Conservation (phyloP, 1,140 invertebrate genomes). For the Dufourea novaeangliae region DNA sequence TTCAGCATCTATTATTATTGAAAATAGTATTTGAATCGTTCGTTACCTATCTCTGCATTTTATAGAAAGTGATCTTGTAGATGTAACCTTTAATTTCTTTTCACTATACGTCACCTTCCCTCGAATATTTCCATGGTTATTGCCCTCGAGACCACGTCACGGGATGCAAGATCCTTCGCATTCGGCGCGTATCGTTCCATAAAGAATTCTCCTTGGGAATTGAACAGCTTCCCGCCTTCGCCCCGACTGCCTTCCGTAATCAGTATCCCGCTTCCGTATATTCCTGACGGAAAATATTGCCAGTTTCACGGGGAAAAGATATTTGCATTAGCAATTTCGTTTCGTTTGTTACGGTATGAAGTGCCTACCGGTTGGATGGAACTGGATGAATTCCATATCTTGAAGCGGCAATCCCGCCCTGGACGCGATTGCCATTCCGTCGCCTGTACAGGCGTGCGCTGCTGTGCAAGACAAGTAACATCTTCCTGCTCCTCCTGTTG, state of each 20-base stretch:
- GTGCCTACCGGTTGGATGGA: slow-evolving; percentile 91
- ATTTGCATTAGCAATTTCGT: background rate
- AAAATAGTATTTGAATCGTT: too few relatives aligned
- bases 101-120: slow-evolving; percentile 81
- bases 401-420: slow-evolving; percentile 88
- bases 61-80: too few relatives aligned
- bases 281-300: slow-evolving; percentile 79
- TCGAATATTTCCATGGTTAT: slow-evolving; percentile 93
- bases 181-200: slow-evolving; percentile 94
- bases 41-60: too few relatives aligned
- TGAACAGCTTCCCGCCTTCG: slow-evolving; percentile 92
- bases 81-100: background rate
- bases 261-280: slow-evolving; percentile 92
- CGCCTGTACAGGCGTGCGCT: slow-evolving; percentile 93
- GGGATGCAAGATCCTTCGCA: slow-evolving; percentile 92
- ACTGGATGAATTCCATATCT: slow-evolving; percentile 95
- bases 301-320: background rate
- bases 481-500: slow-evolving; percentile 86
- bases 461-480: slow-evolving; percentile 93
- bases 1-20: too few relatives aligned
- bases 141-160: slow-evolving; percentile 91
- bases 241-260: slow-evolving; percentile 92
- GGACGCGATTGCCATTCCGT: slow-evolving; percentile 90
- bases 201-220: slow-evolving; percentile 91
- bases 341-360: background rate